These are phyloP conservation scores for Spilosoma lubricipeda DNA, from an alignment of 2,888 invertebrate genomes.

Conservation along the genomic window DNA sequence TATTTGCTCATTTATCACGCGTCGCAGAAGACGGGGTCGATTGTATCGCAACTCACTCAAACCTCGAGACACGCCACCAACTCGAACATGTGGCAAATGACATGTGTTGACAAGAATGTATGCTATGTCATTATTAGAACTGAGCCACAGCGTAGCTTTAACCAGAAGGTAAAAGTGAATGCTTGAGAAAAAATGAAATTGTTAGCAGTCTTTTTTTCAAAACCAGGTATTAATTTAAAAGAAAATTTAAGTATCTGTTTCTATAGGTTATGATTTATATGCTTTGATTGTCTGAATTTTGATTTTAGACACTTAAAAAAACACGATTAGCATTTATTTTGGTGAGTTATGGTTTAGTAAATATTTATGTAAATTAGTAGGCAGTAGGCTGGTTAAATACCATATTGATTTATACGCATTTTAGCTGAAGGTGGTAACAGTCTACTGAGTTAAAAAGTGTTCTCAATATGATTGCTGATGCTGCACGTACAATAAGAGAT, in stretches of 20 bases:
- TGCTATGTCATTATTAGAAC: constrained; percentile 55
- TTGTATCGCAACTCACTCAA: constrained; percentile 23
- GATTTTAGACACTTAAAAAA: neutral
- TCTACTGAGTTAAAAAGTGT: too few relatives aligned
- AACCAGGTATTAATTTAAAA: neutral
- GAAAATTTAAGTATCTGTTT: neutral
- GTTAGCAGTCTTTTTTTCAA: neutral
- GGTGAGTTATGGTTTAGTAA: too few relatives aligned
- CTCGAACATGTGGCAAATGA: constrained; percentile 59
- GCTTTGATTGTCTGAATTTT: neutral
- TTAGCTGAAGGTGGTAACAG: too few relatives aligned
- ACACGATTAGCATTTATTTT: too few relatives aligned
- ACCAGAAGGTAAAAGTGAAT: constrained; percentile 8
- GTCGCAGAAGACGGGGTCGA: constrained; percentile 26
- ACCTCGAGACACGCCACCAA: constrained; percentile 30
- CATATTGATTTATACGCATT: too few relatives aligned
- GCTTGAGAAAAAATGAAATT: neutral
- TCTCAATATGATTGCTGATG: too few relatives aligned
- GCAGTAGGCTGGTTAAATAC: too few relatives aligned
- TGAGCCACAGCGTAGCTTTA: constrained; percentile 28
- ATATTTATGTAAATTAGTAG: too few relatives aligned
- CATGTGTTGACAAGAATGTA: constrained; percentile 48
- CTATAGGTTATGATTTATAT: neutral
- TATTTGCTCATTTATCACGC: constrained; percentile 41
- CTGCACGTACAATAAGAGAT: too few relatives aligned